Evolutionary conservation across 1,140 invertebrate species (phyloP).

Genomic region (Heliothis subflexa): DNA sequence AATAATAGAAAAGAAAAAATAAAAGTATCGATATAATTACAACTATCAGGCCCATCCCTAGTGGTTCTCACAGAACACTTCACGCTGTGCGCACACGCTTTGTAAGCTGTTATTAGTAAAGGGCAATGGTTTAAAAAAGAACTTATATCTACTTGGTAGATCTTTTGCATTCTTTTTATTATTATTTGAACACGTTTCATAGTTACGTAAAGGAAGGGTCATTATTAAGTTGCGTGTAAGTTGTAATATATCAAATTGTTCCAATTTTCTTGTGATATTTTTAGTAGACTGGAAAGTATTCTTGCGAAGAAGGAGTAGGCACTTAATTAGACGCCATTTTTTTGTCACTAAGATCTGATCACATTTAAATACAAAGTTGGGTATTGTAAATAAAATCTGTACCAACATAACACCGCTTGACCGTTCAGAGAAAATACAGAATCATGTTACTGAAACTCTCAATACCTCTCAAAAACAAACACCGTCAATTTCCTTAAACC

Average conservation of each 20-base stretch:
- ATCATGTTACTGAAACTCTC: neutral
- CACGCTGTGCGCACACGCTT: conserved; percentile 31
- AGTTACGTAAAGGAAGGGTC: neutral
- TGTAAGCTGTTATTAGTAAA: conserved; percentile 42
- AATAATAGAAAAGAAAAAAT: neutral
- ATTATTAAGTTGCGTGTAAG: neutral
- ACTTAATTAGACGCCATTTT: no score
- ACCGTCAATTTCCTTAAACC: neutral
- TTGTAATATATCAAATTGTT: no score
- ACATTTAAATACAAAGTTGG: no score
- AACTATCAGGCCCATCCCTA: conserved; percentile 25
- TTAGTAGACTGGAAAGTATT: no score
- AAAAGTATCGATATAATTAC: conserved; percentile 6
- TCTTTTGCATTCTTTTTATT: conserved; percentile 10
- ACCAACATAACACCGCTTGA: no score
- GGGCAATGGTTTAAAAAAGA: conserved; percentile 40
- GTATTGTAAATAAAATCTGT: no score
- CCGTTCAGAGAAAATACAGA: no score
- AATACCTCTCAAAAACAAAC: neutral
- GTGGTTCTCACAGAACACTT: conserved; percentile 34
- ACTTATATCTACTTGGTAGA: conserved; percentile 5
- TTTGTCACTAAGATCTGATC: no score
- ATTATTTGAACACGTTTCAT: neutral
- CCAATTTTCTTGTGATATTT: no score
- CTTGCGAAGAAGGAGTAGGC: no score